A percentile compares a stretch with the other conserved stretches of the same genome.
Evolutionary conservation across 1,140 invertebrate species (phyloP).

Genomic region (Caenorhabditis latens): DNA sequence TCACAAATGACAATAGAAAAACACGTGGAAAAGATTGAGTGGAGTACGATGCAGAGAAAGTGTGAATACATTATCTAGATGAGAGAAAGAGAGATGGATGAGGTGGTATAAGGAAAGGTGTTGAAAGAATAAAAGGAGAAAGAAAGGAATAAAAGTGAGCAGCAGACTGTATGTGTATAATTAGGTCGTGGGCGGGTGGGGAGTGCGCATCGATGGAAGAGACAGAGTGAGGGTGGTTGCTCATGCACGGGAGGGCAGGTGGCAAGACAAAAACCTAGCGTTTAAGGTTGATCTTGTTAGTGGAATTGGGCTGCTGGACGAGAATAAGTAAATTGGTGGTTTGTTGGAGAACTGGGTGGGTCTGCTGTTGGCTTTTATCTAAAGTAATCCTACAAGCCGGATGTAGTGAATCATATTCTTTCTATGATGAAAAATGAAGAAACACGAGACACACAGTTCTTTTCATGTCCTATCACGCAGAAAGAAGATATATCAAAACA

Average conservation of each 20-base stretch:
- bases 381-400: constrained; percentile 44
- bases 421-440: background rate
- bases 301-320: background rate
- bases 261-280: constrained; percentile 33
- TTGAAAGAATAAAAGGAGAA: constrained; percentile 13
- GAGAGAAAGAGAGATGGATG: background rate
- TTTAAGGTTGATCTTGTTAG: constrained; percentile 55
- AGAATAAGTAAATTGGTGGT: constrained; percentile 31
- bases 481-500: constrained; percentile 30
- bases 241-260: constrained; percentile 47
- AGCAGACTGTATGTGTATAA: constrained; percentile 56
- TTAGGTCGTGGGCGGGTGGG: constrained; percentile 22
- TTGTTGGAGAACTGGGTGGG: background rate
- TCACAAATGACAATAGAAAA: background rate
- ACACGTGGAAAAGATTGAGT: background rate
- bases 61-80: background rate
- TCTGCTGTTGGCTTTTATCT: background rate
- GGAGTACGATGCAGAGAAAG: background rate
- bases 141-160: constrained; percentile 46
- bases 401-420: constrained; percentile 31
- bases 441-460: background rate
- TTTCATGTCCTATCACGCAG: background rate
- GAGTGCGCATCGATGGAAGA: constrained; percentile 32
- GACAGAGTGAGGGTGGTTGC: background rate
- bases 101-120: constrained; percentile 10